Evolutionary conservation across 2,888 invertebrate genomes (phyloP).

Genomic region (Pogonocherus hispidulus): DNA sequence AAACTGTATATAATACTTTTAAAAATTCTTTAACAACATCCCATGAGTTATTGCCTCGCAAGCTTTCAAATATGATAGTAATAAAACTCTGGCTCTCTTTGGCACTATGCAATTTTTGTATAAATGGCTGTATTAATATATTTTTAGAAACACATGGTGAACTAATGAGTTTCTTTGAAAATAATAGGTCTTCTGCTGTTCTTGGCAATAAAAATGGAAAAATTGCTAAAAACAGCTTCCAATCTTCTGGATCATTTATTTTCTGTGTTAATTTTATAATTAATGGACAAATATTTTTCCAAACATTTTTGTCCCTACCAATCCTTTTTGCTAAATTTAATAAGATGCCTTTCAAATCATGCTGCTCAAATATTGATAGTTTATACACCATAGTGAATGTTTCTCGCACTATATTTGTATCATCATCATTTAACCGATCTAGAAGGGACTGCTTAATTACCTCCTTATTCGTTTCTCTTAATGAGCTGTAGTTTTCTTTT

Average conservation of each 20-base stretch:
- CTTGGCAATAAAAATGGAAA: slow-evolving; percentile 76
- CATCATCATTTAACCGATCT: slow-evolving; percentile 79
- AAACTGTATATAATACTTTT: slow-evolving; percentile 46
- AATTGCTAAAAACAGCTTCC: slow-evolving; percentile 73
- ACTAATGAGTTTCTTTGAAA: slow-evolving; percentile 67
- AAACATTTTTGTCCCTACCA: slow-evolving; percentile 60
- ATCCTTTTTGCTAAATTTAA: slow-evolving; percentile 71
- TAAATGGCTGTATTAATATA: slow-evolving; percentile 46
- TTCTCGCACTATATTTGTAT: slow-evolving; percentile 74
- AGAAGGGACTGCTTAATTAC: slow-evolving; percentile 76
- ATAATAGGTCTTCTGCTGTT: slow-evolving; percentile 65
- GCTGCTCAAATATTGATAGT: slow-evolving; percentile 45
- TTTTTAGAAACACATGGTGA: slow-evolving; percentile 68
- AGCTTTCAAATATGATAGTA: slow-evolving; percentile 44
- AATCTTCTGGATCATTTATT: slow-evolving; percentile 66
- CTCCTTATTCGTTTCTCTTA: slow-evolving; percentile 72
- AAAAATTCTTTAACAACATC: slow-evolving; percentile 46
- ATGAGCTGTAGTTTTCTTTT: slow-evolving; percentile 70
- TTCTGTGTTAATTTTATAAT: slow-evolving; percentile 53
- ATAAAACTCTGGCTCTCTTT: slow-evolving; percentile 46
- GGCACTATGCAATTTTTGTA: slow-evolving; percentile 30
- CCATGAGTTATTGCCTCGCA: slow-evolving; percentile 43
- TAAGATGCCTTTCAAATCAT: slow-evolving; percentile 68
- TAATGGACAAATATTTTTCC: slow-evolving; percentile 64
- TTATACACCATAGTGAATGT: slow-evolving; percentile 68